Conservation (phyloP, 2,888 invertebrate species). For the Drosophila melanosoma region DNA sequence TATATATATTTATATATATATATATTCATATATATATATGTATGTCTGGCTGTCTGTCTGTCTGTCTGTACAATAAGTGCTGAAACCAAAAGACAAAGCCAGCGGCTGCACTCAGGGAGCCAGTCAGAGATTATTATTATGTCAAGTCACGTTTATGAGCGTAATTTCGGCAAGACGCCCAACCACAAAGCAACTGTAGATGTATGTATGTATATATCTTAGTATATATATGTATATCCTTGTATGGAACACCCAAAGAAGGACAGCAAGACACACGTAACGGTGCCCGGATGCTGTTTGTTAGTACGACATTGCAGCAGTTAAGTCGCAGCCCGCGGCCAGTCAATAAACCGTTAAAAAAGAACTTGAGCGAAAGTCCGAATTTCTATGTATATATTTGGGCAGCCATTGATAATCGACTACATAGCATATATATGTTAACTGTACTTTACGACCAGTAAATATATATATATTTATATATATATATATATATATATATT, state of each 20-base stretch:
- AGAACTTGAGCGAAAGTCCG: slow-evolving; percentile 52
- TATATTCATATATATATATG: neutral
- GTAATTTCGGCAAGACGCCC: slow-evolving; percentile 77
- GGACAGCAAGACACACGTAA: slow-evolving; percentile 27
- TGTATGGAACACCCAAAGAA: neutral
- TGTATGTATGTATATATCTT: slow-evolving; percentile 1
- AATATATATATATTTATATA: neutral
- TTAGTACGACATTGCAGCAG: slow-evolving; percentile 74
- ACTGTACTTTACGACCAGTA: slow-evolving; percentile 2
- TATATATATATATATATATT: no score
- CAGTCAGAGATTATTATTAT: slow-evolving; percentile 84
- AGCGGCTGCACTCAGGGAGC: slow-evolving; percentile 56
- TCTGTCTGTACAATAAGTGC: slow-evolving; percentile 14
- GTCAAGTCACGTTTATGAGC: slow-evolving; percentile 85
- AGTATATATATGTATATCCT: slow-evolving; percentile 2
- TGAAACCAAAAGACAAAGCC: slow-evolving; percentile 58
- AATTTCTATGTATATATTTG: slow-evolving; percentile 40
- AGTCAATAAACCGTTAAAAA: slow-evolving; percentile 82
- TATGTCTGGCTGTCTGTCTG: neutral
- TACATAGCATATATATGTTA: neutral
- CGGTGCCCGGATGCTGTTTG: slow-evolving; percentile 60
- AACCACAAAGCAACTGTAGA: slow-evolving; percentile 39
- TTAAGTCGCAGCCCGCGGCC: slow-evolving; percentile 77
- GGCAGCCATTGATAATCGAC: slow-evolving; percentile 25
- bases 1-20: slow-evolving; percentile 15